These are phyloP conservation scores for Punctoribates punctum DNA, from an alignment of 2,888 invertebrate species.

Conservation along the genomic window DNA sequence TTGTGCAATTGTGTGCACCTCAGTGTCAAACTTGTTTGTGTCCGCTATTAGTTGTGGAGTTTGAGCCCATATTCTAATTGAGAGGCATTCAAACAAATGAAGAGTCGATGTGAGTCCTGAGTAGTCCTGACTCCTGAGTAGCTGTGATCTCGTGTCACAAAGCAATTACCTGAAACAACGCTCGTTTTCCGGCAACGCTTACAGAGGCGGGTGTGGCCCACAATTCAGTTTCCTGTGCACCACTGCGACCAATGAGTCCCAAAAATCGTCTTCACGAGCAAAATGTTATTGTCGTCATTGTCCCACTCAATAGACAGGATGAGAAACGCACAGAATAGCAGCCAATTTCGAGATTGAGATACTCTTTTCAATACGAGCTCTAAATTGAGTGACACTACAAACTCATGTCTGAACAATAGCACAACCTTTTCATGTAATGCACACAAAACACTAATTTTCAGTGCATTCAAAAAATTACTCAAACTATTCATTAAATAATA, in stretches of 20 bases:
- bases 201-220: conserved; percentile 11
- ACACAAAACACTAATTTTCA: conserved; percentile 23
- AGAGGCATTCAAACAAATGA: background rate
- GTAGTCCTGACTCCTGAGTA: background rate
- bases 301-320: conserved; percentile 28
- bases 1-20: background rate
- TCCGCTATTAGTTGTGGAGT: conserved; percentile 1
- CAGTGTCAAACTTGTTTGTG: conserved; percentile 28
- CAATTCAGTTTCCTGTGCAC: conserved; percentile 12
- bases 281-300: conserved; percentile 19
- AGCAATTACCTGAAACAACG: conserved; percentile 28
- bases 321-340: background rate
- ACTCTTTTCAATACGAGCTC: background rate
- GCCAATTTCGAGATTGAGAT: conserved; percentile 1
- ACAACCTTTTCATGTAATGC: conserved; percentile 2
- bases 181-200: conserved; percentile 26
- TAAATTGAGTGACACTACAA: conserved; percentile 1
- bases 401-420: background rate
- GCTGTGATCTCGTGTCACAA: conserved; percentile 15
- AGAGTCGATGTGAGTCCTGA: background rate
- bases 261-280: background rate
- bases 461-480: background rate
- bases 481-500: conserved; percentile 7
- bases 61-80: conserved; percentile 12
- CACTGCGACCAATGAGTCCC: background rate